Conservation (phyloP, 2,888 invertebrate genomes). For the Cephalotes varians region DNA sequence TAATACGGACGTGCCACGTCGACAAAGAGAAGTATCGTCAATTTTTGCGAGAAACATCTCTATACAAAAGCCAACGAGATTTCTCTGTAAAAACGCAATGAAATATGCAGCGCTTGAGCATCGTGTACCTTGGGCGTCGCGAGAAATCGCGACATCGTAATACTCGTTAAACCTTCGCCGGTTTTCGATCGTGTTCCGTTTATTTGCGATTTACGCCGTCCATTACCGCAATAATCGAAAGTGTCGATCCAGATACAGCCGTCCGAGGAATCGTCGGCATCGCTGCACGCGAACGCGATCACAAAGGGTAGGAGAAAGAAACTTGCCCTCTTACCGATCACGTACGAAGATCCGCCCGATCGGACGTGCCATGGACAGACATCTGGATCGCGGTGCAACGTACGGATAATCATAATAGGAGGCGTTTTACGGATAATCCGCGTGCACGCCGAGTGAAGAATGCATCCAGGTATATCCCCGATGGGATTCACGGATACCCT, state of each 20-base stretch:
- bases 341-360: constrained; percentile 69
- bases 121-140: background rate
- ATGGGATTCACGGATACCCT: constrained; percentile 38
- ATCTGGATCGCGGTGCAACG: constrained; percentile 74
- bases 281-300: constrained; percentile 54
- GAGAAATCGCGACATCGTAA: background rate
- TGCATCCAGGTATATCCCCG: constrained; percentile 62
- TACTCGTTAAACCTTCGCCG: background rate
- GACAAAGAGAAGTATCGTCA: background rate
- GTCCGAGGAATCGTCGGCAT: constrained; percentile 54
- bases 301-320: constrained; percentile 60
- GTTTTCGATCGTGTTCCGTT: constrained; percentile 17
- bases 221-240: constrained; percentile 30
- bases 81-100: no score
- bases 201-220: constrained; percentile 8
- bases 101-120: background rate
- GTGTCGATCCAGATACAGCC: constrained; percentile 20
- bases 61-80: background rate
- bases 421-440: constrained; percentile 77
- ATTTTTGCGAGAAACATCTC: background rate
- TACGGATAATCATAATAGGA: constrained; percentile 74
- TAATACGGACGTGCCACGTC: background rate
- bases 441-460: constrained; percentile 61
- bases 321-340: constrained; percentile 71
- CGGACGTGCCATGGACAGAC: constrained; percentile 74